A percentile compares a stretch with the other conserved stretches of the same genome.
Conservation (phyloP, 2,113 vertebrate species). For the Tychaedon coryphoeus region DNA sequence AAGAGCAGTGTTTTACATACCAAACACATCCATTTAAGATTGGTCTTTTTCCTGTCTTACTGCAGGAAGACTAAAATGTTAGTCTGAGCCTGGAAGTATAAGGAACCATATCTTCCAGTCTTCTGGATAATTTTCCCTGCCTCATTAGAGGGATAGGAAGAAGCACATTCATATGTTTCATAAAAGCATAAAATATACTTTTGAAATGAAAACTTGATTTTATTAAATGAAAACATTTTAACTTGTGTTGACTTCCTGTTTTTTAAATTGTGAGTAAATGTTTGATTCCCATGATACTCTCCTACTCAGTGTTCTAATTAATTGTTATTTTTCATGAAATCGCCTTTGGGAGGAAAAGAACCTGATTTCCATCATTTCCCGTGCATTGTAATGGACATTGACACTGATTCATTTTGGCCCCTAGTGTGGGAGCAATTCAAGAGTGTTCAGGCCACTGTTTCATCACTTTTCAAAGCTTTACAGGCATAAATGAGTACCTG, state of each 20-base stretch:
- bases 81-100: not conserved
- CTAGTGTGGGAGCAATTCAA: not conserved
- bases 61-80: not conserved
- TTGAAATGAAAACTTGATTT: not conserved
- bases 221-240: not conserved
- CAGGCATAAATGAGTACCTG: not conserved
- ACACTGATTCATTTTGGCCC: not conserved
- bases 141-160: not conserved
- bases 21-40: not conserved
- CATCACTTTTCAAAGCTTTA: not conserved
- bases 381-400: not conserved
- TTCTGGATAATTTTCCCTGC: not conserved
- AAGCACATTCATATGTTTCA: not conserved
- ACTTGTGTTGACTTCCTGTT: not conserved
- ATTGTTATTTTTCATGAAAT: not conserved
- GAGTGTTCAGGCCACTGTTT: not conserved
- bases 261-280: not conserved
- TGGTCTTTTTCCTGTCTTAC: not conserved
- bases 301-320: not conserved
- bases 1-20: not conserved
- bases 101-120: not conserved
- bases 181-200: not conserved
- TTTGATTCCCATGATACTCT: not conserved
- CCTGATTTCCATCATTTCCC: not conserved
- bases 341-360: not conserved